A percentile compares a stretch with the other conserved stretches of the same genome.
These are phyloP conservation scores for Turnix velox DNA, from an alignment of 2,113 vertebrate species.

Conservation along the genomic window DNA sequence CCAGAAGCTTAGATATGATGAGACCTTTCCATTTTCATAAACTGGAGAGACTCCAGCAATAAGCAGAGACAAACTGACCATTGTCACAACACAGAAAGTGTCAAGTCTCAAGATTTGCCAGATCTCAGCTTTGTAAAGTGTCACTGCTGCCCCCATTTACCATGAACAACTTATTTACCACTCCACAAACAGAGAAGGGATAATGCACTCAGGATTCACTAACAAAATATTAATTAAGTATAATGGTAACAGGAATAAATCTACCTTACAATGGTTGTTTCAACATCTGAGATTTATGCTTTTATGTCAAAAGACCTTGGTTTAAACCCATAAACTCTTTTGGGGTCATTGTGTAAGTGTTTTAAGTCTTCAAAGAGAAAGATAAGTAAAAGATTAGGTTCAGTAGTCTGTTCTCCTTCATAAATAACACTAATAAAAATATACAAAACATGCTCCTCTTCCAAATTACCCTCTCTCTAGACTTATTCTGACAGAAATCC, in stretches of 20 bases:
- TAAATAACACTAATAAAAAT: conserved; percentile 23
- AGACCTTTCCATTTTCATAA: background rate
- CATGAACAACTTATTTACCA: background rate
- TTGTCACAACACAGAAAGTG: background rate
- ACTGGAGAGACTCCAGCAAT: background rate
- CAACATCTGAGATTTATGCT: background rate
- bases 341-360: background rate
- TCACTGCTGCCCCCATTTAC: background rate
- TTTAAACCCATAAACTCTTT: background rate
- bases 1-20: background rate
- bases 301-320: background rate
- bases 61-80: background rate
- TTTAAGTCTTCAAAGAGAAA: conserved; percentile 4
- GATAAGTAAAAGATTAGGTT: background rate
- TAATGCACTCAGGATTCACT: background rate
- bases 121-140: background rate
- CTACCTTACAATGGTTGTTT: background rate
- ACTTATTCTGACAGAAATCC: background rate
- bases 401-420: background rate
- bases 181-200: background rate
- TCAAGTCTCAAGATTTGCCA: background rate
- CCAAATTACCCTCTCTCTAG: background rate
- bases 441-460: conserved; percentile 27
- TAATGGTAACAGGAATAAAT: background rate
- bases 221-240: background rate